These are phyloP conservation scores for Mastigias papua DNA, from an alignment of 30 jellyfish, hydroid and myxozoan genomes.

Conservation along the genomic window DNA sequence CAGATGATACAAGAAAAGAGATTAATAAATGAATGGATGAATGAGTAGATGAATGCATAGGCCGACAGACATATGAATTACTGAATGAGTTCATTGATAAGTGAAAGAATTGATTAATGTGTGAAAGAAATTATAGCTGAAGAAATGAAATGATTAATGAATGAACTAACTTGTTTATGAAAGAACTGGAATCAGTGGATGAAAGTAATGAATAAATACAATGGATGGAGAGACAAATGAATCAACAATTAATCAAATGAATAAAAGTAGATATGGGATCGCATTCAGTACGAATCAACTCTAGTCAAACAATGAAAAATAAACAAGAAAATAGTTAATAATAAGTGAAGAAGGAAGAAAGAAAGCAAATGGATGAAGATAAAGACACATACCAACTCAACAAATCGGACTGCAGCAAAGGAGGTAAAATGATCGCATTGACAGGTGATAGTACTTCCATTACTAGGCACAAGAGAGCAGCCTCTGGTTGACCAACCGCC, in stretches of 20 bases:
- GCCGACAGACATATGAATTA: not conserved
- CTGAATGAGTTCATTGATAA: not conserved
- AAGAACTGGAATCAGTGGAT: not conserved
- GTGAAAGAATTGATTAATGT: not conserved
- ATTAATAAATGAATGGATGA: not conserved
- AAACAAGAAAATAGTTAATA: not conserved
- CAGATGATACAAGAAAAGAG: too few species aligned
- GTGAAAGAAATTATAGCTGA: not conserved
- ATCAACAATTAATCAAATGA: not conserved
- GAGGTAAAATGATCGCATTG: constrained; percentile 87
- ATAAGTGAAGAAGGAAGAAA: not conserved
- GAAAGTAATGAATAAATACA: not conserved
- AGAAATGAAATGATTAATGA: not conserved
- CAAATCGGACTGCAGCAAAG: constrained; percentile 77
- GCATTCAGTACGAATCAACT: too few species aligned
- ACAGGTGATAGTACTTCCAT: constrained; percentile 82
- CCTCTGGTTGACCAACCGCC: constrained; percentile 97
- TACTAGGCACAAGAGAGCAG: constrained; percentile 63
- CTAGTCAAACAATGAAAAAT: too few species aligned
- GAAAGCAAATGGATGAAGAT: not conserved
- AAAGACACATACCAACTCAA: constrained; percentile 47
- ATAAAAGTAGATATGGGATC: not conserved
- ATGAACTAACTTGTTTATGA: not conserved
- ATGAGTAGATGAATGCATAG: not conserved
- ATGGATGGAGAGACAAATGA: not conserved